phyloP scores from a whole-genome alignment of 2,113 vertebrate species.

The Fregetta grallaria region DNA sequence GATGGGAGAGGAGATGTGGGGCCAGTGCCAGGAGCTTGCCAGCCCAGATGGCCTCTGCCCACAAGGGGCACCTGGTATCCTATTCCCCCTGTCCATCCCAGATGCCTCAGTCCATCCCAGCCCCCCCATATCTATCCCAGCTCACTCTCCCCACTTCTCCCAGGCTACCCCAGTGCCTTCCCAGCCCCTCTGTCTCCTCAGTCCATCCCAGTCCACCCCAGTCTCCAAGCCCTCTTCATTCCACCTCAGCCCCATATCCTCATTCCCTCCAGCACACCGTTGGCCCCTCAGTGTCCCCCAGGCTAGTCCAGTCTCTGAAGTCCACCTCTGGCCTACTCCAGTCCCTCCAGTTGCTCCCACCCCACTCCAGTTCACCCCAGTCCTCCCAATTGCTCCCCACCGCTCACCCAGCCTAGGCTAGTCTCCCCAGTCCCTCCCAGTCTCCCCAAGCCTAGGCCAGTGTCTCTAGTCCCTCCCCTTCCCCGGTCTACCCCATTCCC shows the following conservation, averaged over 20 bases:
- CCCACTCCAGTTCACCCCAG: too few species aligned
- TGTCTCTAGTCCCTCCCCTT: too few species aligned
- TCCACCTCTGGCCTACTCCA: too few species aligned
- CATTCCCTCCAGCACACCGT: rapidly evolving
- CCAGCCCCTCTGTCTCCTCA: neutral
- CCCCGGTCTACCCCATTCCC: too few species aligned
- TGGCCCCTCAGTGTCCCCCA: neutral
- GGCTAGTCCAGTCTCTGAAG: neutral
- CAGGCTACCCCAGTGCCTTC: neutral
- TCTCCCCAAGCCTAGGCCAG: neutral
- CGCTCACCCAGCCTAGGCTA: neutral
- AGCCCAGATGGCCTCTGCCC: neutral
- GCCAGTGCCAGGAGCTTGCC: neutral
- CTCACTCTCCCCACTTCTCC: too few species aligned
- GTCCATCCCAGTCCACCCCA: neutral
- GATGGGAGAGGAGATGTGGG: neutral
- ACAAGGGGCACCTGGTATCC: too few species aligned
- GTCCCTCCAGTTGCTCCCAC: too few species aligned
- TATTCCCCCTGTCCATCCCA: too few species aligned
- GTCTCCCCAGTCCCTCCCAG: neutral
- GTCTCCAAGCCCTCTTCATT: neutral
- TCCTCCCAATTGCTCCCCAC: neutral
- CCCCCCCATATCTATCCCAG: neutral
- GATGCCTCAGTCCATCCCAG: neutral
- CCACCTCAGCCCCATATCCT: neutral